phyloP scores from a whole-genome alignment of 2,888 invertebrate species.

The Pseudococcus viburni region DNA sequence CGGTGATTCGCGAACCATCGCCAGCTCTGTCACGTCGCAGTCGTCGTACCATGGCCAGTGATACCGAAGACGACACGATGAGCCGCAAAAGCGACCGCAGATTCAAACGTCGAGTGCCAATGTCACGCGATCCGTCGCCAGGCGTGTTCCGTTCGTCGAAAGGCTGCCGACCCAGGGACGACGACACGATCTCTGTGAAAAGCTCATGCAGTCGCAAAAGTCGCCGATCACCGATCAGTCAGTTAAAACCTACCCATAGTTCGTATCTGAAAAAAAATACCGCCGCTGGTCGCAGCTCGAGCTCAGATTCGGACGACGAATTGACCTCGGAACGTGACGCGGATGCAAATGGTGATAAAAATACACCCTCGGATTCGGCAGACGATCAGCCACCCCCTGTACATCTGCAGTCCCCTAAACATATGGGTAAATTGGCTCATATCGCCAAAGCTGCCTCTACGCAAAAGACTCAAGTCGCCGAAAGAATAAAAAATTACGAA shows the following conservation, averaged over 20 bases:
- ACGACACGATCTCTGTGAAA: conserved; percentile 56
- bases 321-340: conserved; percentile 51
- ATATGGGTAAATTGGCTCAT: background rate
- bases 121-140: conserved; percentile 67
- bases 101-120: conserved; percentile 52
- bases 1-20: conserved; percentile 17
- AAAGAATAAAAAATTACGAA: conserved; percentile 70
- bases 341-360: background rate
- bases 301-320: conserved; percentile 60
- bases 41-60: conserved; percentile 56
- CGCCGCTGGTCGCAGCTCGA: background rate
- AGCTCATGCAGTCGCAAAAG: conserved; percentile 51
- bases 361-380: background rate
- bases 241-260: background rate
- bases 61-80: conserved; percentile 34
- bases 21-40: conserved; percentile 54
- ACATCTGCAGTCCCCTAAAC: background rate
- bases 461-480: conserved; percentile 44
- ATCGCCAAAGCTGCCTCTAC: background rate
- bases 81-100: conserved; percentile 39
- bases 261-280: background rate
- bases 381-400: background rate
- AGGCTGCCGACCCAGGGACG: conserved; percentile 60
- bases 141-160: conserved; percentile 64
- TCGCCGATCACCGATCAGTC: background rate